A percentile compares a stretch with the other conserved stretches of the same genome.
These are phyloP conservation scores for Numenius arquata DNA, from an alignment of 2,113 vertebrate species.

Conservation along the genomic window DNA sequence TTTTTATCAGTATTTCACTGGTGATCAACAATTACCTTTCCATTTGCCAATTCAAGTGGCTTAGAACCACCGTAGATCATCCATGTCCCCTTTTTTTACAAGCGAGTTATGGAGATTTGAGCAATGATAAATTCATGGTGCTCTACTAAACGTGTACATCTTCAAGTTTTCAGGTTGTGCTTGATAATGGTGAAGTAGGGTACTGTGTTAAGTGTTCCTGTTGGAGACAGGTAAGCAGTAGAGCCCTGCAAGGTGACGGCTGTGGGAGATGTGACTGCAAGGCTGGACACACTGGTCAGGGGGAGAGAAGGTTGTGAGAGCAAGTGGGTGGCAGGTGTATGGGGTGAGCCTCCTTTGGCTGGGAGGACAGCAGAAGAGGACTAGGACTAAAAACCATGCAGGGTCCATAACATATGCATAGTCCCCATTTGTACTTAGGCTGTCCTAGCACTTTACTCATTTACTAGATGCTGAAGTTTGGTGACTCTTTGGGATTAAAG, in stretches of 20 bases:
- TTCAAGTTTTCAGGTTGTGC: background rate
- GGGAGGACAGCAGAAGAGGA: background rate
- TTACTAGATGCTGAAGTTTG: background rate
- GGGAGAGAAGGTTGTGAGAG: background rate
- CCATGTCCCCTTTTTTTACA: background rate
- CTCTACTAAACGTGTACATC: background rate
- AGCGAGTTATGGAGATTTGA: background rate
- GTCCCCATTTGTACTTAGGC: background rate
- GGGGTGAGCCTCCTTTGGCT: background rate
- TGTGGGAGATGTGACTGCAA: background rate
- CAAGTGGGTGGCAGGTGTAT: rapidly evolving
- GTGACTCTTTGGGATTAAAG: background rate
- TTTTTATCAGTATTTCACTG: background rate
- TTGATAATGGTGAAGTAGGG: background rate
- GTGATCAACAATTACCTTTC: background rate
- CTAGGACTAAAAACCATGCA: background rate
- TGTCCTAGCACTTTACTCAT: background rate
- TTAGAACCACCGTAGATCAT: background rate
- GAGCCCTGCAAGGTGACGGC: background rate
- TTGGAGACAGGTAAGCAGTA: background rate
- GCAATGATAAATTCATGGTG: background rate
- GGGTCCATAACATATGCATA: background rate
- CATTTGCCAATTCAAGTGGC: background rate
- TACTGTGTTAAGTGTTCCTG: background rate
- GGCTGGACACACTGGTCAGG: background rate